Evolutionary conservation across 2,888 invertebrate species (phyloP), one percentile per base, ranked within the genome.

Genomic region (Phymatocera aterrima): DNA sequence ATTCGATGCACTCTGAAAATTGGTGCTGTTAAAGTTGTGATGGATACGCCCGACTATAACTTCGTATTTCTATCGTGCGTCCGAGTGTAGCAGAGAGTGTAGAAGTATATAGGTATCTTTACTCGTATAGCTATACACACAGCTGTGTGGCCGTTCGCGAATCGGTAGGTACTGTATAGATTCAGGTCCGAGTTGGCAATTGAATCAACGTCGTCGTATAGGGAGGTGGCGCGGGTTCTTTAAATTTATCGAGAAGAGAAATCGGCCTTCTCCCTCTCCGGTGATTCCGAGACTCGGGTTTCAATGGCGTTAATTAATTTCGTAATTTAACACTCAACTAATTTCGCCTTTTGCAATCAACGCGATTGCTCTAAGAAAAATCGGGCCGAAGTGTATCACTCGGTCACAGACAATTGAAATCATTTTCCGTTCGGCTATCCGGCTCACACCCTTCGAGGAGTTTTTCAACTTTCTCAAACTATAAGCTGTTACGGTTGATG

Each of bases 121-220:
- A 3, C 10, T 12, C 31, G 31, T 28, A 10, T 28, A 31, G 60
- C 10, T 28, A 54, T 54, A n/a, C n/a, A 43, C 1, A 64, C 18
- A 37, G 37, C 37, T 64, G 2, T 64, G 28, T 40, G 46, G 46
- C 43, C 24, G 68, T 51, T 70, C 21, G 51, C 48, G 48, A 34
- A 48, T 72, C 34, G 28, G 34, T 18, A 51, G n/a, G n/a, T 10
- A 34, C 21, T 21, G 40, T 40, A 40, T 4, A 48, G 34, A 51
- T 51, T 31, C 48, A 34, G 48, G 28, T 72, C 48, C 31, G 31
- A 34, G 51, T 48, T 72, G 31, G 31, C 48, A 51, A 72, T 72
- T 72, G 72, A 72, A 72, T 72, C 72, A 48, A 46, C 46, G 70
- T 70, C 48, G 70, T 48, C 34, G 31, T n/a, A n/a, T n/a, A 48